Evolutionary conservation across 37 sponge, comb jelly and placozoan species (phyloP).

Genomic region (Halichondria panicea): DNA sequence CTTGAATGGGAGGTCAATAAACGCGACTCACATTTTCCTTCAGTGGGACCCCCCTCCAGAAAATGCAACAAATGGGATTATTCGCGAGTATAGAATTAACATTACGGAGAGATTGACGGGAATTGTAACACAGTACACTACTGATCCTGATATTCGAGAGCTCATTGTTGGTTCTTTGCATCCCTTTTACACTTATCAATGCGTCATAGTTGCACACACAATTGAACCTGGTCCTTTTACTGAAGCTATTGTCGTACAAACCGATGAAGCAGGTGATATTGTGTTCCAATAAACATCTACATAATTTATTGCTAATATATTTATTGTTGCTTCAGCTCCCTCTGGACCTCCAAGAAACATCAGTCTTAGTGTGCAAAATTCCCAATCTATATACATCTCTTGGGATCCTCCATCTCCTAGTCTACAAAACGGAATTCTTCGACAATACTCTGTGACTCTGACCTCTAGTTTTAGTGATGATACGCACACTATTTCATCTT

Average conservation of each 20-base stretch:
- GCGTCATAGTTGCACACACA: constrained; percentile 25
- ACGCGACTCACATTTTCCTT: constrained; percentile 24
- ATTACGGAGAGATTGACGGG: constrained; percentile 3
- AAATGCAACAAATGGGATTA: constrained; percentile 34
- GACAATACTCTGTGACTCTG: constrained; percentile 10
- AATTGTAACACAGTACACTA: not conserved
- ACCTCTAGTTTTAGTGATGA: not conserved
- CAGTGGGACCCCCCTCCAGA: constrained; percentile 18
- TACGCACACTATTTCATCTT: constrained; percentile 6
- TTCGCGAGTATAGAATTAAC: constrained; percentile 25
- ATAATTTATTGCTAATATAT: not conserved
- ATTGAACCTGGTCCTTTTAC: constrained; percentile 25
- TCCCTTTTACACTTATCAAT: constrained; percentile 47
- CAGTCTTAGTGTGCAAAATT: not conserved
- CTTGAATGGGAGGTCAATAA: constrained; percentile 8
- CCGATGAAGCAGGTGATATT: constrained; percentile 45
- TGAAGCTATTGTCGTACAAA: constrained; percentile 1
- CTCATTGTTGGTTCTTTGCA: constrained; percentile 18
- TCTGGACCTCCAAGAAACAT: constrained; percentile 14
- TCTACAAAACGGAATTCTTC: constrained; percentile 32
- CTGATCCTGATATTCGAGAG: not conserved
- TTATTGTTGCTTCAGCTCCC: not conserved
- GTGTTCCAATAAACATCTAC: not conserved
- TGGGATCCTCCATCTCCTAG: constrained; percentile 33
- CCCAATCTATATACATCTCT: not conserved